A percentile compares a stretch with the other conserved stretches of the same genome.
These are phyloP conservation scores for Ptychochromis oligacanthus DNA, from an alignment of 2,113 vertebrate genomes.

Conservation along the genomic window DNA sequence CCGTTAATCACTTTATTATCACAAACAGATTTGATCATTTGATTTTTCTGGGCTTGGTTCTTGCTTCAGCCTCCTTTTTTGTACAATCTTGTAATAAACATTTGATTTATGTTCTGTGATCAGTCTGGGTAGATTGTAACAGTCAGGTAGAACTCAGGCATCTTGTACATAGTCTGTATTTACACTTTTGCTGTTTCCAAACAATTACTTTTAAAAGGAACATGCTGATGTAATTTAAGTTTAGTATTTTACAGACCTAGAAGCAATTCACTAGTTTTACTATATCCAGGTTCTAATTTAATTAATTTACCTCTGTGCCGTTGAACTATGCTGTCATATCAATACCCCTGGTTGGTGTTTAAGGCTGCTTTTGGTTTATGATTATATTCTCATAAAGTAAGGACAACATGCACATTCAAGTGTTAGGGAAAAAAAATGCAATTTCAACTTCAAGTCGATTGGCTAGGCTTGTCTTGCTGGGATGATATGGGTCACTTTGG, in stretches of 20 bases:
- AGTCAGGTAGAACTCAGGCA: neutral
- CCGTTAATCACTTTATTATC: too few species aligned
- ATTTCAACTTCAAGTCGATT: neutral
- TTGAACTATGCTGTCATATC: neutral
- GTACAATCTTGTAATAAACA: slow-evolving; percentile 1
- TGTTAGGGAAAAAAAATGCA: neutral
- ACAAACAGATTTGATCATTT: slow-evolving; percentile 17
- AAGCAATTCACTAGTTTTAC: neutral
- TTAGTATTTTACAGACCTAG: neutral
- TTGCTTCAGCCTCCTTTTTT: neutral
- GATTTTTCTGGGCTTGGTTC: neutral
- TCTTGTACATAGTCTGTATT: neutral
- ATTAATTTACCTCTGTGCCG: neutral
- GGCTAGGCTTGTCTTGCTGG: neutral
- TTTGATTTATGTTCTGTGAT: slow-evolving; percentile 2
- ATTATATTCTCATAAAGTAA: neutral
- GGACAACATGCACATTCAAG: neutral
- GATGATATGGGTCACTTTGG: neutral
- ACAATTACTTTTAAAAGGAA: neutral
- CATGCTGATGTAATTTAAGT: neutral
- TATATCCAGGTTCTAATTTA: neutral
- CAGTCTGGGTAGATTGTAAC: neutral
- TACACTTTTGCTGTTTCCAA: neutral
- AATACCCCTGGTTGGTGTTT: neutral
- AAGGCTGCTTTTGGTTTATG: neutral